phyloP scores from a whole-genome alignment of 2,888 invertebrate genomes.

The Drosophila prostipennis region DNA sequence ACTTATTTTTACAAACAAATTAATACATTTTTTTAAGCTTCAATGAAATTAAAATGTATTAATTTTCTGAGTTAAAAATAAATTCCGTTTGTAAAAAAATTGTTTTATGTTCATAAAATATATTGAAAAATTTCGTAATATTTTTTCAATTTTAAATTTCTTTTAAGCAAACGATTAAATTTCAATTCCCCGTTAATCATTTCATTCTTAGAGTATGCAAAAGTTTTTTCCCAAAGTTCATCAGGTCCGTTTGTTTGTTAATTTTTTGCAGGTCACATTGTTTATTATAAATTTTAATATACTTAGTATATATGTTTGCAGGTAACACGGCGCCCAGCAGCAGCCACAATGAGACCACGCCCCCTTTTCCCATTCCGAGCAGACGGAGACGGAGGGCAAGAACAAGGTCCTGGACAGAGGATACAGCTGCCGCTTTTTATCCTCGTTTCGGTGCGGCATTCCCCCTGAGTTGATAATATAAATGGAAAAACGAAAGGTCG shows the following conservation, averaged over 20 bases:
- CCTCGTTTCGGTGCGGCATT: constrained; percentile 22
- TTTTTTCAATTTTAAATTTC: background rate
- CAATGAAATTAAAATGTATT: no score
- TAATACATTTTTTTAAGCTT: no score
- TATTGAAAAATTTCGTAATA: background rate
- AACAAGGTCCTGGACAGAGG: constrained; percentile 6
- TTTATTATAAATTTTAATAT: constrained; percentile 76
- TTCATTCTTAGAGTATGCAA: background rate
- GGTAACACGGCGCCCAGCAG: constrained; percentile 29
- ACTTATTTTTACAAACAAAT: background rate
- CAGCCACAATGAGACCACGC: constrained; percentile 35
- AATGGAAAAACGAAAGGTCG: constrained; percentile 84
- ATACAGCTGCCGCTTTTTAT: constrained; percentile 37
- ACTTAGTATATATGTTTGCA: constrained; percentile 52
- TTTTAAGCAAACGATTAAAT: background rate
- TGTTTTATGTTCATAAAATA: no score
- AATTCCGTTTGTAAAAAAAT: no score
- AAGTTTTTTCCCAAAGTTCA: constrained; percentile 8
- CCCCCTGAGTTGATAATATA: constrained; percentile 80
- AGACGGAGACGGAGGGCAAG: no score
- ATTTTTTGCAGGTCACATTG: constrained; percentile 31
- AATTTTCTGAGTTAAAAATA: no score
- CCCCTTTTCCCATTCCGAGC: constrained; percentile 12
- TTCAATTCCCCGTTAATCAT: background rate
- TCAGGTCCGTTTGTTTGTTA: constrained; percentile 17